These are phyloP conservation scores for Trissonchulus sp. DNA, from an alignment of 2,888 invertebrate species.

Conservation along the genomic window DNA sequence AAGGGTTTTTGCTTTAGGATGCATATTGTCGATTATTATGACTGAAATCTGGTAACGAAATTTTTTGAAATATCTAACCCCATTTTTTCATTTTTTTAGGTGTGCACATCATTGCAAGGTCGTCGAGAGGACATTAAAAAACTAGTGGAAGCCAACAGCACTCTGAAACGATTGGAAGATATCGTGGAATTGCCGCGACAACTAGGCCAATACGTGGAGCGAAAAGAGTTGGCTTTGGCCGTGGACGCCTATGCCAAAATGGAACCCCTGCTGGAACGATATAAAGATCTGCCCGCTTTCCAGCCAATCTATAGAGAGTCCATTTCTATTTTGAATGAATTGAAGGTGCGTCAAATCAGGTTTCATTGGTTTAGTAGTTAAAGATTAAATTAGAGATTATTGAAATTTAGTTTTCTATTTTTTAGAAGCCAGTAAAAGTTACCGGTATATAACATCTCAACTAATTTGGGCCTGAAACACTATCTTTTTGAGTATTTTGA, in stretches of 20 bases:
- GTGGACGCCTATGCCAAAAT: slow-evolving; percentile 16
- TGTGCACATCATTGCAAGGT: background rate
- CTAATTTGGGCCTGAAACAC: too few species aligned
- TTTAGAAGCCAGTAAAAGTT: too few species aligned
- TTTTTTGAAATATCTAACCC: too few species aligned
- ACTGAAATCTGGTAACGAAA: too few species aligned
- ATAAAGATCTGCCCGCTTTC: slow-evolving; percentile 35
- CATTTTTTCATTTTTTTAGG: too few species aligned
- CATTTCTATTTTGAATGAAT: background rate
- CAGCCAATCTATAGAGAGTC: slow-evolving; percentile 25
- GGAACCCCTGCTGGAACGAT: background rate
- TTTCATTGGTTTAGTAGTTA: background rate
- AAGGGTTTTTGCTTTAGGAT: too few species aligned
- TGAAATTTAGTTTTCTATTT: too few species aligned
- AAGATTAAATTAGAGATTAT: background rate
- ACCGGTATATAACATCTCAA: too few species aligned
- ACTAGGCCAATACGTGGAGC: background rate
- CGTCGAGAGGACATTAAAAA: slow-evolving; percentile 21
- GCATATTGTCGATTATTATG: too few species aligned
- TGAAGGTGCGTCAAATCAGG: background rate
- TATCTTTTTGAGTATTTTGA: too few species aligned
- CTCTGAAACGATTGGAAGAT: slow-evolving; percentile 23
- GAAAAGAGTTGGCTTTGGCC: slow-evolving; percentile 21
- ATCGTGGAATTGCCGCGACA: slow-evolving; percentile 20
- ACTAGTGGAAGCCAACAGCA: slow-evolving; percentile 22